Base-by-base conservation (phyloP, 2,888 invertebrate species). In the Galeruca laticollis region DNA sequence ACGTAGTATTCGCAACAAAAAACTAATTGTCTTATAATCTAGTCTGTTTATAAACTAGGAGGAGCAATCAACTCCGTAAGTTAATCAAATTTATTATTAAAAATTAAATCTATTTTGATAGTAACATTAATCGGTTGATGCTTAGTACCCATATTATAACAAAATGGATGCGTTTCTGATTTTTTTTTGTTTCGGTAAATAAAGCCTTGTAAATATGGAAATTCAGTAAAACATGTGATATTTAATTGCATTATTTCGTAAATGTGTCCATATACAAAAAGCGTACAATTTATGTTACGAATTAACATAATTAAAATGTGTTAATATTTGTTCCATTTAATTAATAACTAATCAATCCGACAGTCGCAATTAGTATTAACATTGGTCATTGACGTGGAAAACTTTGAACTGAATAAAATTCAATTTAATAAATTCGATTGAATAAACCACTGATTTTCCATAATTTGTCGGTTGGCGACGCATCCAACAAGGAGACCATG, bases 301-400 rank as follows among this genome's bases (percentile, higher is more conserved):
- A 54, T n/a, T 54, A 54, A 54, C 26, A 11, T 54, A 54, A 54
- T 54, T 18, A 54, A 5, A 52, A 31, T 9, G 31, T 13, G 54
- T 31, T 13, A 31, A 54, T 54, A n/a, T 54, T 54, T 54, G 15
- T 54, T 31, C 26, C n/a, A 54, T 54, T 54, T 13, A 54, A 54
- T 54, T 54, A 31, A 31, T 31, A 54, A n/a, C 26, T 54, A 54
- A 54, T 54, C 26, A 54, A 31, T 54, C n/a, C 31, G n/a, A n/a
- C 54, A 31, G 31, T 31, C 11, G 26, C 31, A 31, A 13, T 54
- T 54, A 26, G 54, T 31, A 54, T 54, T 31, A 31, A 13, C 8
- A 54, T 2, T 54, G 31, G 13, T 31, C 21, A n/a, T n/a, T 54
- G 54, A 54, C 47, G 15, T 9, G 47, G 8, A 18, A 31, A 54